Base-by-base conservation (phyloP, 2,113 vertebrate genomes). In the Vireo altiloquus region DNA sequence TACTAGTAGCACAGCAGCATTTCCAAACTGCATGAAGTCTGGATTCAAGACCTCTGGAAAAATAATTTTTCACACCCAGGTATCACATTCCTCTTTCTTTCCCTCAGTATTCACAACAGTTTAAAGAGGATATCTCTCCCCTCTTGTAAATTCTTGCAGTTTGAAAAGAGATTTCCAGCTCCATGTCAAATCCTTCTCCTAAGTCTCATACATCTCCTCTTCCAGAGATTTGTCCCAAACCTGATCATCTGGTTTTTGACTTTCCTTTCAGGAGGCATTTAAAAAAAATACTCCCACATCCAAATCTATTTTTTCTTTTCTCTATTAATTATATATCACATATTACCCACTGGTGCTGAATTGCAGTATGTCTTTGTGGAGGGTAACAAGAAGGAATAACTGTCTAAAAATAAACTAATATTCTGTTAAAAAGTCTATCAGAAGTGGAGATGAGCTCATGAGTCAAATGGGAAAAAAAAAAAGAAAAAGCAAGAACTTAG, bases 351-450 rank as follows among this genome's bases (percentile, higher is more conserved):
- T 35, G 74, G 52, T 76, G 68, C 80, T 97, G 94, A 96, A 91
- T 92, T 96, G 81, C 89, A 94, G 23, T 82, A 87, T 83, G 53
- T 57, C 46, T 83, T 25, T 82, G 71, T 75, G 65, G 33, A 93
- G 35, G 20, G 7, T 49, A 66, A 81, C 56, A 21, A 82, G 22
- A 78, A 87, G 57, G 30, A 94, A 94, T 83, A 53, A 79, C 47
- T 63, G 7, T 92, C 96, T 82, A 87, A 97, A 97, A 95, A 95
- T 77, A 95, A 95, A 79, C 71, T 94, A 81, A 93, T 95, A 86
- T 59, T 91, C 52, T 96, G 18, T n/a, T 89, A 69, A 93, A 96
- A 69, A 56, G 44, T 57, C 39, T 20, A 10, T n/a, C 25, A 50
- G 31, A 33, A 82, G 13, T 54, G 4, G 33, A 80, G 42, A 54